Conservation (phyloP, 2,113 vertebrate species). For the Toxostoma redivivum region DNA sequence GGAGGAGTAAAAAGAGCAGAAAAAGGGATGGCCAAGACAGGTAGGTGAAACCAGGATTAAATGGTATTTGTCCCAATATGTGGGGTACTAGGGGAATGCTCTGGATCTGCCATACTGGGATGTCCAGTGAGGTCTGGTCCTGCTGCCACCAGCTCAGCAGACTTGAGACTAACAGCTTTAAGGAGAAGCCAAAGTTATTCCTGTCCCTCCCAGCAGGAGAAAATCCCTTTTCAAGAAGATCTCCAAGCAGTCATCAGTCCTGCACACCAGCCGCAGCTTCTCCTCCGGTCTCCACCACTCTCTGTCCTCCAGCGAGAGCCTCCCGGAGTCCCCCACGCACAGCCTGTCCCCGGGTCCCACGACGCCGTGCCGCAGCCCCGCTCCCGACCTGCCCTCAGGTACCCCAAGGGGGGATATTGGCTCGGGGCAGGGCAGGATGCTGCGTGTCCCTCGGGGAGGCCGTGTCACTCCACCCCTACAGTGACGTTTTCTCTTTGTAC, state of each 20-base stretch:
- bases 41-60: constrained; percentile 51
- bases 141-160: not conserved
- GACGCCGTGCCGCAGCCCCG: constrained; percentile 85
- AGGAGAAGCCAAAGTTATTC: not conserved
- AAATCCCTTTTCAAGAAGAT: constrained; percentile 91
- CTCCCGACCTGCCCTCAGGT: constrained; percentile 83
- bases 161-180: not conserved
- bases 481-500: constrained; percentile 14
- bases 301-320: constrained; percentile 93
- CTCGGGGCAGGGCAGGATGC: not conserved
- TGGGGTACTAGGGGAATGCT: not conserved
- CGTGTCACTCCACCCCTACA: not conserved
- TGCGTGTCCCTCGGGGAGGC: not conserved
- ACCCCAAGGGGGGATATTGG: not conserved
- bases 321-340: constrained; percentile 94
- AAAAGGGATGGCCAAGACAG: constrained; percentile 89
- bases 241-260: constrained; percentile 86
- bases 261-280: constrained; percentile 94
- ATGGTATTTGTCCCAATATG: rapidly evolving
- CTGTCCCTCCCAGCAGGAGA: constrained; percentile 64
- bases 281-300: constrained; percentile 95
- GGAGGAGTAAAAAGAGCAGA: constrained; percentile 88
- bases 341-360: constrained; percentile 89
- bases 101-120: rapidly evolving
- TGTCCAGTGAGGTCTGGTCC: not conserved